Conservation (phyloP, 53 echinoderm and acorn worm species). For the Temnopleurus reevesii region DNA sequence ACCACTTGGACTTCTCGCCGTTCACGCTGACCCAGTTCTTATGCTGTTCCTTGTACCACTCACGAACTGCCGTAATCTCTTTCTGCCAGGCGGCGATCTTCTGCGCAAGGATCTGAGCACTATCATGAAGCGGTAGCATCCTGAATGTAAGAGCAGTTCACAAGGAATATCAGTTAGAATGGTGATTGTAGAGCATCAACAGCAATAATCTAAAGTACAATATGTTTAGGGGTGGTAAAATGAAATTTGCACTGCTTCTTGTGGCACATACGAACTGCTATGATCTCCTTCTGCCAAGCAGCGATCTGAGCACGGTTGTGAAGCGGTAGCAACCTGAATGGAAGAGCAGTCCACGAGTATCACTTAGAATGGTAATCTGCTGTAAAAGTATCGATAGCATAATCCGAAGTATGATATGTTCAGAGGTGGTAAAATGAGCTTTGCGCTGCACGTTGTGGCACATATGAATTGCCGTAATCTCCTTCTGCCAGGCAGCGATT, state of each 20-base stretch:
- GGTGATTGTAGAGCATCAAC: no score
- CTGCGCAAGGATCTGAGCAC: constrained; percentile 89
- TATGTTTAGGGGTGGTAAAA: no score
- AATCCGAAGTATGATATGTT: no score
- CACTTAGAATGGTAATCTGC: no score
- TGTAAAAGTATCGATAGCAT: no score
- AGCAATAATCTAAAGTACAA: no score
- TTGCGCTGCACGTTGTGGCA: constrained; percentile 91
- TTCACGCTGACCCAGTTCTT: constrained; percentile 78
- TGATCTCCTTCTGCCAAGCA: constrained; percentile 97
- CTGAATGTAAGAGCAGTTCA: constrained; percentile 31
- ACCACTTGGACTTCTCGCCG: constrained; percentile 92
- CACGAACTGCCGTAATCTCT: constrained; percentile 81
- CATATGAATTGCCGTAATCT: constrained; percentile 81
- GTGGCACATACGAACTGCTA: constrained; percentile 83
- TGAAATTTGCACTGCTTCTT: constrained; percentile 87
- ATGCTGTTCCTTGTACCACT: constrained; percentile 93
- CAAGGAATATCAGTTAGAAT: no score
- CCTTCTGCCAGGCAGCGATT: constrained; percentile 97
- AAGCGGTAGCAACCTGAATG: constrained; percentile 73
- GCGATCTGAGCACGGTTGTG: constrained; percentile 99
- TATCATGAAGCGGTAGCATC: constrained; percentile 83
- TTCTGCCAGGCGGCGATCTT: constrained; percentile 92
- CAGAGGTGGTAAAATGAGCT: no score
- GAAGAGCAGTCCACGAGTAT: not conserved